Evolutionary conservation across 2,888 invertebrate genomes (phyloP), one percentile per base, ranked within the genome.

Genomic region (Xestia ashworthii): DNA sequence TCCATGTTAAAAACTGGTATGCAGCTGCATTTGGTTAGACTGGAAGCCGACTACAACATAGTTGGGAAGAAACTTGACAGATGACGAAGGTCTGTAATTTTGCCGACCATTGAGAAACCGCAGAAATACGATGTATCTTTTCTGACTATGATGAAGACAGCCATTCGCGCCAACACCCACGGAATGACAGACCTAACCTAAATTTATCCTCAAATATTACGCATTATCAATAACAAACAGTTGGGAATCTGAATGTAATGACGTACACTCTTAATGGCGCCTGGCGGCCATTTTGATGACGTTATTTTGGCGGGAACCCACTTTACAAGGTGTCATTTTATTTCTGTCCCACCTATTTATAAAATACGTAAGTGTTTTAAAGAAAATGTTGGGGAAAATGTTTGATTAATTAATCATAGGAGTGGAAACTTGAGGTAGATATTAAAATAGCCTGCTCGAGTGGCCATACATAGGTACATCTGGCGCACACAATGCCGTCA

Each of bases 251-350:
- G 67, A 58, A 83, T 67, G 66, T 50, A 50, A 70, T 83, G 81
- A 83, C 83, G 81, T 76, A 19, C 41, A n/a, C 53, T 25, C n/a
- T 6, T 83, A 71, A 83, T 83, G 80, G 80, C 60, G 65, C 25
- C 32, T 5, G 58, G 76, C 81, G n/a, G 84, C 81, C 76, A 83
- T 84, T 16, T 76, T 76, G 60, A 25, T 74, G 67, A 76, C 81
- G 80, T 68, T 1, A 55, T 32, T 80, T 68, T 80, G 84, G 83
- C 82, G 83, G 82, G 80, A 72, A 75, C 50, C 60, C 44, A 71
- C 53, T 50, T 72, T 74, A 48, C 12, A n/a, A 71, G 25, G 25
- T 44, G 67, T 69, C 44, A 62, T 71, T 66, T 71, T 76, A 83
- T 84, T 84, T 84, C 25, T 71, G 84, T 73, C 12, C 1, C 19